Conservation (phyloP, 2,888 invertebrate genomes). For the Ochropacha duplaris region DNA sequence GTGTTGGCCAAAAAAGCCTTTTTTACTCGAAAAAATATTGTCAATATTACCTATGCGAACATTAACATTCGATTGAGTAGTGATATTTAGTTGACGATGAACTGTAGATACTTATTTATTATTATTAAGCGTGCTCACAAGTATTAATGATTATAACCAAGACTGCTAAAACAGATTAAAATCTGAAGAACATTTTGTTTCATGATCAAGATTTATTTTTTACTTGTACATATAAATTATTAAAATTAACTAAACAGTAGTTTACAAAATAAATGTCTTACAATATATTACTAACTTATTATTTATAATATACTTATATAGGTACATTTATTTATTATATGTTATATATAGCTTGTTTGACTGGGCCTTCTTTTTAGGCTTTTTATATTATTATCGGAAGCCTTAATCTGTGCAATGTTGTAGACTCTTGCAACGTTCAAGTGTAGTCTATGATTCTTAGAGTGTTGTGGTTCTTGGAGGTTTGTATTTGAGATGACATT, state of each 20-base stretch:
- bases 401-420: conserved; percentile 17
- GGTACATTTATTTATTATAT: background rate
- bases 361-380: background rate
- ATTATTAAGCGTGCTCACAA: too few species aligned
- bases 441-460: conserved; percentile 21
- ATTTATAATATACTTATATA: background rate
- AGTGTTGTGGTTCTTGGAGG: conserved; percentile 8
- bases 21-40: too few species aligned
- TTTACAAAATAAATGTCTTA: background rate
- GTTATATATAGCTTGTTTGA: background rate
- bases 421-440: conserved; percentile 33
- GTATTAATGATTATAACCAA: too few species aligned
- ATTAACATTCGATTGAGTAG: too few species aligned
- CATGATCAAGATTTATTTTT: background rate
- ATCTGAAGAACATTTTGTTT: background rate
- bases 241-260: background rate
- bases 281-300: background rate
- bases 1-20: too few species aligned
- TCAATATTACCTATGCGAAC: too few species aligned
- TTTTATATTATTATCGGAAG: too few species aligned
- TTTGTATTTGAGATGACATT: background rate
- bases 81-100: too few species aligned
- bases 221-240: background rate
- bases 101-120: too few species aligned
- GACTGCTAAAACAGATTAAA: too few species aligned